phyloP scores from a whole-genome alignment of 2,797 vertebrate species.

The Mionectes olivaceus region DNA sequence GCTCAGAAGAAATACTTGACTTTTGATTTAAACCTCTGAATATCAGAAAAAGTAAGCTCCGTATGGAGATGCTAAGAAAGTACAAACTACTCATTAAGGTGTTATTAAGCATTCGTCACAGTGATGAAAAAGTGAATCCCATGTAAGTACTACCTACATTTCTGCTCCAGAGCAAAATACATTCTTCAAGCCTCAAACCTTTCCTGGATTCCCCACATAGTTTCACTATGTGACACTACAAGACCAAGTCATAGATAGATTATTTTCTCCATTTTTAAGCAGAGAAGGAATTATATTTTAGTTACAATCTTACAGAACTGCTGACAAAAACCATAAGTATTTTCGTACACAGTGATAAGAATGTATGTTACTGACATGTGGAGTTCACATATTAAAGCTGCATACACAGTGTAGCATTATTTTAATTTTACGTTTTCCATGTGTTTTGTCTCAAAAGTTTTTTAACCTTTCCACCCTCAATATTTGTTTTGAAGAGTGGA shows the following conservation, averaged over 20 bases:
- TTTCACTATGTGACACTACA: background rate
- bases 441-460: slow-evolving; percentile 11
- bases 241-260: background rate
- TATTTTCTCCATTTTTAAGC: background rate
- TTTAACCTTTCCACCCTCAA: slow-evolving; percentile 17
- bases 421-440: slow-evolving; percentile 1
- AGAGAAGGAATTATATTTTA: background rate
- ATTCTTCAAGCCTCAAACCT: background rate
- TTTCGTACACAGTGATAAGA: background rate
- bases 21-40: background rate
- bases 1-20: background rate
- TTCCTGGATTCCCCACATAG: background rate
- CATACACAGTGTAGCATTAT: background rate
- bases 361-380: background rate
- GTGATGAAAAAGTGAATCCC: background rate
- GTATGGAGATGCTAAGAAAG: background rate
- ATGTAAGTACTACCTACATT: background rate
- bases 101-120: background rate
- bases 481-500: background rate
- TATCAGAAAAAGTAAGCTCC: background rate
- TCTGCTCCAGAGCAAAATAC: background rate
- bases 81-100: background rate
- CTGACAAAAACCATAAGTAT: background rate
- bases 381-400: background rate
- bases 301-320: background rate